Evolutionary conservation across 2,797 vertebrate species (phyloP).

Genomic region (Peromyscus attwateri): DNA sequence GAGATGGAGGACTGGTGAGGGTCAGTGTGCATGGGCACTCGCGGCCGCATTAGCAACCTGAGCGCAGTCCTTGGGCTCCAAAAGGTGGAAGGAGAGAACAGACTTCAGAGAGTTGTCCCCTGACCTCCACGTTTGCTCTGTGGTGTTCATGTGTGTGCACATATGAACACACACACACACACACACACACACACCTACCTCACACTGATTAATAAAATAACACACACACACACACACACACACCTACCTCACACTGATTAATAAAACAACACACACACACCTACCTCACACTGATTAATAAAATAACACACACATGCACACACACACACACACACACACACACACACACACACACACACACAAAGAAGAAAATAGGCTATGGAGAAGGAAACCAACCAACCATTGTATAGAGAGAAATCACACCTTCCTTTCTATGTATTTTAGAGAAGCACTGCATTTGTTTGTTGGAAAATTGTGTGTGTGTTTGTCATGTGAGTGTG

Average conservation of each 20-base stretch:
- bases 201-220: neutral
- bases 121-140: neutral
- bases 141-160: neutral
- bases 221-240: neutral
- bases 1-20: neutral
- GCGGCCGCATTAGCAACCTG: neutral
- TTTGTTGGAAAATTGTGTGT: neutral
- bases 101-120: neutral
- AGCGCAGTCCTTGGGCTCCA: neutral
- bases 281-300: too few species aligned
- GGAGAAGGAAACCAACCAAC: neutral
- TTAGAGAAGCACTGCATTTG: neutral
- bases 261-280: neutral
- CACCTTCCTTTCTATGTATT: neutral
- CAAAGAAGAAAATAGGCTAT: neutral
- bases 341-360: neutral
- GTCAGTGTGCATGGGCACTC: too few species aligned
- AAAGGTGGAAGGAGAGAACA: too few species aligned
- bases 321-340: too few species aligned
- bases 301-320: too few species aligned
- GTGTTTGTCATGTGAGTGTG: neutral
- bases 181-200: neutral
- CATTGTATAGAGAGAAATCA: conserved; percentile 48
- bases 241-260: neutral
- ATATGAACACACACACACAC: neutral